Evolutionary conservation across 2,797 vertebrate genomes (phyloP), one percentile per base, ranked within the genome.

Genomic region (Brachyalestes nurse): DNA sequence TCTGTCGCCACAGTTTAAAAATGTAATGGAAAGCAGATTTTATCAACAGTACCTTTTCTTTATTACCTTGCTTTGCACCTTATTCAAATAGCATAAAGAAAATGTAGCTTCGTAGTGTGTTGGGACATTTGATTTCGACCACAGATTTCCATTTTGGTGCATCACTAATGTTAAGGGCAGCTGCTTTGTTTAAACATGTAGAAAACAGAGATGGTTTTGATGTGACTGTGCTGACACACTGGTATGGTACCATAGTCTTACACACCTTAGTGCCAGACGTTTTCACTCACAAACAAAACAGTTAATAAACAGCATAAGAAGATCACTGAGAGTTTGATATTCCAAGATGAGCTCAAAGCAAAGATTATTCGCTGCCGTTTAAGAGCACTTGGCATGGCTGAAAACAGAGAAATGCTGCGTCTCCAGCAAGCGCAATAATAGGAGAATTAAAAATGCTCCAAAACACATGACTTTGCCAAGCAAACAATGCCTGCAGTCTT

Each of bases 401-500:
- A 83, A 82, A 85, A 78, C 82, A 79, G 75, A 84, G 73, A 76
- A 83, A 82, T 87, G 86, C 80, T 64, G 80, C 82, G 84, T 90
- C 91, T 88, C 89, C 90, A 88, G 92, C 93, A 90, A 91, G 92
- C 90, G 84, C 85, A 88, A 90, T 87, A 89, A 89, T 79, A 77
- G 84, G 89, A 90, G 91, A 93, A 94, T 93, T 95, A 94, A 94
- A 93, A 92, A 91, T 91, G 89, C 91, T 90, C 90, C 92, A 92
- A 92, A 95, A 92, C 91, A 90, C 91, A 93, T 91, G 91, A 92
- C 92, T 93, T 94, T 92, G 90, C 93, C 91, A 90, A 91, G 90
- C 92, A 94, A 94, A 94, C 92, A 94, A 92, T 88, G 92, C 93
- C 93, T 87, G 91, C 91, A 93, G 94, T 92, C 90, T 88, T 89